A percentile compares a stretch with the other conserved stretches of the same genome.
Conservation (phyloP, 2,888 invertebrate species). For the Geophilus truncorum region DNA sequence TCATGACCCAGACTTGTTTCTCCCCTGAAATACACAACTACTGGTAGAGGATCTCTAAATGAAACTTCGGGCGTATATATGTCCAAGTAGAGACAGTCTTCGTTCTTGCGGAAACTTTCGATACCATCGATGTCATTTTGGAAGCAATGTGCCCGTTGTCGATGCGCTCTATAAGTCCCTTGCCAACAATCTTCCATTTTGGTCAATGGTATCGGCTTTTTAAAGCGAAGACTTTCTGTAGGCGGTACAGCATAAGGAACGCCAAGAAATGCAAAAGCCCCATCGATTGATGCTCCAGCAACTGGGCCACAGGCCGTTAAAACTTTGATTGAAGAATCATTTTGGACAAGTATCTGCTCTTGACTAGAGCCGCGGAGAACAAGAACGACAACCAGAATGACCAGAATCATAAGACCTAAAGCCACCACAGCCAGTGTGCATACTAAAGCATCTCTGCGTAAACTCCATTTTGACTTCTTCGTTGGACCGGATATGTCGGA, state of each 20-base stretch:
- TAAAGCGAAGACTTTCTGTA: conserved; percentile 59
- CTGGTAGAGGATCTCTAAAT: conserved; percentile 37
- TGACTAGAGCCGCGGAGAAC: background rate
- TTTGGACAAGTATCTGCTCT: background rate
- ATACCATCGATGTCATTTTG: conserved; percentile 50
- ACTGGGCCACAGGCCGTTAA: conserved; percentile 38
- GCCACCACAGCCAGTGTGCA: background rate
- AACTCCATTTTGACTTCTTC: background rate
- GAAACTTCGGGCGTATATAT: conserved; percentile 60
- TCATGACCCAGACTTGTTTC: conserved; percentile 39
- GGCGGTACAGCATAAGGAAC: conserved; percentile 66
- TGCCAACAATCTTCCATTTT: conserved; percentile 42
- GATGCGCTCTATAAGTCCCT: conserved; percentile 59
- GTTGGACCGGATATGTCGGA: background rate
- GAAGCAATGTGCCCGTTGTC: conserved; percentile 58
- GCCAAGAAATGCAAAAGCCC: conserved; percentile 63
- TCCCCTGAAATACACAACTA: conserved; percentile 40
- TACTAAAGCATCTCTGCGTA: background rate
- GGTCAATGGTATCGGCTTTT: conserved; percentile 46
- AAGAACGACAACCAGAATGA: background rate
- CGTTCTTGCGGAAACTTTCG: conserved; percentile 41
- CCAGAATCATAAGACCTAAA: conserved; percentile 5
- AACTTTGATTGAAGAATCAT: background rate
- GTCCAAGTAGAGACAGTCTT: conserved; percentile 72
- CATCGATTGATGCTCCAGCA: conserved; percentile 39